A percentile compares a stretch with the other conserved stretches of the same genome.
Conservation (phyloP, 64 coral and sea anemone species). For the Porites lutea region DNA sequence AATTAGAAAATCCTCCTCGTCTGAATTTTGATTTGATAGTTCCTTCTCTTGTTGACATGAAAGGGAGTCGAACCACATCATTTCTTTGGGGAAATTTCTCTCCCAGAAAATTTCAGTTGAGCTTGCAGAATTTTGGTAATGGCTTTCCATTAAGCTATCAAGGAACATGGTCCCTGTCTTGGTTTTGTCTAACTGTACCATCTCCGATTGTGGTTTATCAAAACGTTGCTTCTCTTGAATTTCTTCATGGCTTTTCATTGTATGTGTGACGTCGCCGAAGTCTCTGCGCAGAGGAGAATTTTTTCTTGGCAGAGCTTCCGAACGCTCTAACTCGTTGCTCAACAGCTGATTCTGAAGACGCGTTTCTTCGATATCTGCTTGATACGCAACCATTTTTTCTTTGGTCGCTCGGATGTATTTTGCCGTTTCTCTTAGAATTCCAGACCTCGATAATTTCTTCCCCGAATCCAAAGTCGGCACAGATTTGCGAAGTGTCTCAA, state of each 20-base stretch:
- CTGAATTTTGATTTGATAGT: not conserved
- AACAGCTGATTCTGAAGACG: slow-evolving; percentile 32
- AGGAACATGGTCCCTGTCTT: not conserved
- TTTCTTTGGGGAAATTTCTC: not conserved
- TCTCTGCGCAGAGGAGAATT: not conserved
- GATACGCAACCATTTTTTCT: not conserved
- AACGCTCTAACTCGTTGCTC: slow-evolving; percentile 3
- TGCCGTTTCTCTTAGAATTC: slow-evolving; percentile 44
- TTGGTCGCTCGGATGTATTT: not conserved
- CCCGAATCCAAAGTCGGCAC: slow-evolving; percentile 10
- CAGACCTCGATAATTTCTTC: slow-evolving; percentile 35
- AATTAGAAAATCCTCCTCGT: slow-evolving; percentile 1
- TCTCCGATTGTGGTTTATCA: not conserved
- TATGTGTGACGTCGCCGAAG: not conserved
- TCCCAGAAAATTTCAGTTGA: not conserved
- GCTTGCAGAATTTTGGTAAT: not conserved
- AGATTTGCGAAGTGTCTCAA: slow-evolving; percentile 32
- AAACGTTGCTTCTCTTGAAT: not conserved
- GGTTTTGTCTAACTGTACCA: not conserved
- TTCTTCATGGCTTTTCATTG: not conserved
- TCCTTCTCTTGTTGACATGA: not conserved
- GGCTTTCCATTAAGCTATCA: not conserved
- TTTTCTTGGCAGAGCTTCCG: slow-evolving; percentile 1
- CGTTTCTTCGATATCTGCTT: not conserved
- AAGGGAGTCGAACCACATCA: not conserved